Conservation (phyloP, 2,113 vertebrate species). For the Eudyptes chrysolophus region DNA sequence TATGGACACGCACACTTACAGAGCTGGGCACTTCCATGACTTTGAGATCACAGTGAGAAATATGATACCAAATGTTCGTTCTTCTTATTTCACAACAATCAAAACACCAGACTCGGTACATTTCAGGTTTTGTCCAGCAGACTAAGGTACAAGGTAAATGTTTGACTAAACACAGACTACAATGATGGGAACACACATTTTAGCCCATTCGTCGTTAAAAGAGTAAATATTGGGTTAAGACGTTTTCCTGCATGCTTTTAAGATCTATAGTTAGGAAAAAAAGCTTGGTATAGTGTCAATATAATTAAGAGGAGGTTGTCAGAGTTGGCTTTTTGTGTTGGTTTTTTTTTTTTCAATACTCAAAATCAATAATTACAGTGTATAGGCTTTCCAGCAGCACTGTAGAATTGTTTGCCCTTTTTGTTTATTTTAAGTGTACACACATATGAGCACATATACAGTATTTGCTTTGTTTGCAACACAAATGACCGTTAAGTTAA, state of each 20-base stretch:
- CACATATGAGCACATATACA: neutral
- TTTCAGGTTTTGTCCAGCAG: neutral
- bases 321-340: neutral
- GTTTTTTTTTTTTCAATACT: neutral
- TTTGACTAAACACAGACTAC: neutral
- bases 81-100: neutral
- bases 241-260: neutral
- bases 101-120: neutral
- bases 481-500: neutral
- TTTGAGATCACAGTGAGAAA: neutral
- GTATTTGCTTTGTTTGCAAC: slow-evolving; percentile 1
- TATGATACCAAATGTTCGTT: neutral
- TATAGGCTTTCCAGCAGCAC: neutral
- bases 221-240: neutral
- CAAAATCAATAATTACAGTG: neutral
- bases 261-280: neutral
- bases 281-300: neutral
- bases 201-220: neutral
- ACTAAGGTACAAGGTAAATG: neutral
- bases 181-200: neutral
- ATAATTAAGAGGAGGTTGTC: neutral
- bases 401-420: neutral
- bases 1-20: accelerated
- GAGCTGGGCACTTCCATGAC: neutral
- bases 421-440: neutral